phyloP scores from a whole-genome alignment of 2,113 vertebrate genomes.

The Cyprinus carpio region DNA sequence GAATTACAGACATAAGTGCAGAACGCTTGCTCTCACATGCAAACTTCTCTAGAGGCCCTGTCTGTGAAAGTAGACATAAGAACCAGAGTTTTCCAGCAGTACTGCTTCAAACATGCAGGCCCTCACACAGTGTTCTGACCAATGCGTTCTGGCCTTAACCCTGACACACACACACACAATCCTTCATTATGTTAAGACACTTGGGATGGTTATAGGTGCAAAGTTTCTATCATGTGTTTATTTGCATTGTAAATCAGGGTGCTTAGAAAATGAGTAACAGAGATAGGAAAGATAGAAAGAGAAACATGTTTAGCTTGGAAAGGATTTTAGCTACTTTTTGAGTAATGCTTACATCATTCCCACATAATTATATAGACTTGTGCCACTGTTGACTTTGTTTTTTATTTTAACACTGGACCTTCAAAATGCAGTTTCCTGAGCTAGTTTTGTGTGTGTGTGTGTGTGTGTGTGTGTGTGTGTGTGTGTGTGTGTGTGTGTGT shows the following conservation, averaged over 20 bases:
- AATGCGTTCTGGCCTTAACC: slow-evolving; percentile 35
- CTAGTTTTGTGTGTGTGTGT: too few species aligned
- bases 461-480: too few species aligned
- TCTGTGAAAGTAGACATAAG: slow-evolving; percentile 7
- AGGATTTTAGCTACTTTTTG: not conserved
- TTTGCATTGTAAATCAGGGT: slow-evolving; percentile 15
- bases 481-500: too few species aligned
- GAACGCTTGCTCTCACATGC: not conserved
- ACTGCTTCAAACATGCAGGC: not conserved
- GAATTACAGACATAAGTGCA: slow-evolving; percentile 2
- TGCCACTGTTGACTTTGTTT: not conserved
- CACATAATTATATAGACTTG: not conserved
- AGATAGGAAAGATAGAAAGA: not conserved
- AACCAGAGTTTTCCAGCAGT: slow-evolving; percentile 23
- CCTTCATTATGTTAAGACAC: slow-evolving; percentile 23
- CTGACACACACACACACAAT: slow-evolving; percentile 22
- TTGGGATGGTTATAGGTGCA: not conserved
- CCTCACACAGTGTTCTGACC: slow-evolving; percentile 46
- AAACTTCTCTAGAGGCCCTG: not conserved
- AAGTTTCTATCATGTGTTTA: slow-evolving; percentile 34
- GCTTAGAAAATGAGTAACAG: not conserved
- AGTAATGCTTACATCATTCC: slow-evolving; percentile 3
- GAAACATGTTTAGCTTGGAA: not conserved
- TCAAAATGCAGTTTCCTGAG: not conserved
- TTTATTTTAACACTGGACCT: not conserved